A percentile compares a stretch with the other conserved stretches of the same genome.
Evolutionary conservation across 2,888 invertebrate genomes (phyloP).

Genomic region (Camponotus fellah): DNA sequence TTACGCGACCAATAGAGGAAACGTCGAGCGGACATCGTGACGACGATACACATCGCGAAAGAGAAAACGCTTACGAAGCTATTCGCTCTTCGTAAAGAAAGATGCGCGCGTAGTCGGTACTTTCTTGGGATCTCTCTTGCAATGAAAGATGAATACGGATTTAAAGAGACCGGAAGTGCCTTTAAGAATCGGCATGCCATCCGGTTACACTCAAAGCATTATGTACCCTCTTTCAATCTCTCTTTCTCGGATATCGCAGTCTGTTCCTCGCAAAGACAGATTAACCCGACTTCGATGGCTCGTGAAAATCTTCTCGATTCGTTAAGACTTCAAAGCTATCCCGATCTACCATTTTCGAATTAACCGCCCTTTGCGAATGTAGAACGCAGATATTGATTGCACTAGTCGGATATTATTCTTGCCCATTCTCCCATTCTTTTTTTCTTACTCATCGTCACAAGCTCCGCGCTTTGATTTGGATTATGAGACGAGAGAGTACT

Average conservation of each 20-base stretch:
- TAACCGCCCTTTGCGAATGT: conserved; percentile 62
- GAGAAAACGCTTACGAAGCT: conserved; percentile 46
- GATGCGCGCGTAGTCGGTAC: background rate
- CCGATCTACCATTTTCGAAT: conserved; percentile 66
- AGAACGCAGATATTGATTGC: conserved; percentile 60
- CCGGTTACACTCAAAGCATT: conserved; percentile 1
- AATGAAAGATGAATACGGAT: conserved; percentile 14
- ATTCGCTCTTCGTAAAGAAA: conserved; percentile 3
- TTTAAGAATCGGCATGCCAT: conserved; percentile 43
- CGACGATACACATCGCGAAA: conserved; percentile 25
- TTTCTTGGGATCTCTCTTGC: conserved; percentile 32
- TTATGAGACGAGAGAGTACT: background rate
- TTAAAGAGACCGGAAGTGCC: conserved; percentile 14
- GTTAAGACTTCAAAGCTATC: conserved; percentile 76
- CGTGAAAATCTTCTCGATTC: conserved; percentile 72
- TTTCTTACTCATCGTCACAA: conserved; percentile 17
- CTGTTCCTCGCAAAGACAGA: conserved; percentile 30
- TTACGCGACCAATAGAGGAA: conserved; percentile 46
- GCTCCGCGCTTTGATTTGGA: conserved; percentile 43
- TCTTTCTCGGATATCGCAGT: background rate
- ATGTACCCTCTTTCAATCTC: background rate
- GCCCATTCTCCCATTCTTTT: background rate
- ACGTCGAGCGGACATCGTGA: conserved; percentile 24
- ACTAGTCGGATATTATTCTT: conserved; percentile 48
- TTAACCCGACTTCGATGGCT: conserved; percentile 68